phyloP scores from a whole-genome alignment of 2,888 invertebrate species.

The Carcina quercana region DNA sequence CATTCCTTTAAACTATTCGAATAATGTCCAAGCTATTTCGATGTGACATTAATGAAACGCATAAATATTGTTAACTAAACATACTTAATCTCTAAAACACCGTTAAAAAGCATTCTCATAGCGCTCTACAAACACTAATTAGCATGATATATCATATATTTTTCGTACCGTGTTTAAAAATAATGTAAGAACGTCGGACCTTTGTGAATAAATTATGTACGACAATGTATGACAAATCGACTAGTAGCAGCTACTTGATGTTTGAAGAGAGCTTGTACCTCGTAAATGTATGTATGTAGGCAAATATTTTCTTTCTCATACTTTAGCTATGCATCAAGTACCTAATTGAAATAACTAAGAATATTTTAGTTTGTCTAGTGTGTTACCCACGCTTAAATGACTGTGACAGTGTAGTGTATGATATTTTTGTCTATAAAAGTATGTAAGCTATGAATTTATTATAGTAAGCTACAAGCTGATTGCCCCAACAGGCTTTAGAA shows the following conservation, averaged over 20 bases:
- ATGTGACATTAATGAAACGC: background rate
- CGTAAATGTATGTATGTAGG: conserved; percentile 3
- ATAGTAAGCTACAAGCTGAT: too few relatives aligned
- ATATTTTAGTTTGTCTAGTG: too few relatives aligned
- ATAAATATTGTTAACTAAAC: background rate
- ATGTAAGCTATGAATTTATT: too few relatives aligned
- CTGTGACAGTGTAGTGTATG: too few relatives aligned
- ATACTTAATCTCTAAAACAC: conserved; percentile 3
- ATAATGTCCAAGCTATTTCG: background rate
- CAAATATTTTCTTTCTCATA: too few relatives aligned
- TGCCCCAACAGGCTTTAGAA: too few relatives aligned
- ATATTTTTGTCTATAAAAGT: too few relatives aligned
- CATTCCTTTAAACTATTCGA: background rate
- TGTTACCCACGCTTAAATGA: too few relatives aligned
- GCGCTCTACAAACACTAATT: conserved; percentile 40
- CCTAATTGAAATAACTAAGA: too few relatives aligned
- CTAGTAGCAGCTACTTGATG: conserved; percentile 18
- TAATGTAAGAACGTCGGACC: conserved; percentile 20
- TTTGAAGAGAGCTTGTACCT: conserved; percentile 10
- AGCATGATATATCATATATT: conserved; percentile 42
- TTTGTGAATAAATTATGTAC: conserved; percentile 24
- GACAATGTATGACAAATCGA: conserved; percentile 27
- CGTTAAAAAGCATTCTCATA: conserved; percentile 19
- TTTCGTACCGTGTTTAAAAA: conserved; percentile 33
- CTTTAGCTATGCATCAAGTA: too few relatives aligned